These are phyloP conservation scores for Pollimyrus isidori DNA, from an alignment of 2,113 vertebrate species.

Conservation along the genomic window DNA sequence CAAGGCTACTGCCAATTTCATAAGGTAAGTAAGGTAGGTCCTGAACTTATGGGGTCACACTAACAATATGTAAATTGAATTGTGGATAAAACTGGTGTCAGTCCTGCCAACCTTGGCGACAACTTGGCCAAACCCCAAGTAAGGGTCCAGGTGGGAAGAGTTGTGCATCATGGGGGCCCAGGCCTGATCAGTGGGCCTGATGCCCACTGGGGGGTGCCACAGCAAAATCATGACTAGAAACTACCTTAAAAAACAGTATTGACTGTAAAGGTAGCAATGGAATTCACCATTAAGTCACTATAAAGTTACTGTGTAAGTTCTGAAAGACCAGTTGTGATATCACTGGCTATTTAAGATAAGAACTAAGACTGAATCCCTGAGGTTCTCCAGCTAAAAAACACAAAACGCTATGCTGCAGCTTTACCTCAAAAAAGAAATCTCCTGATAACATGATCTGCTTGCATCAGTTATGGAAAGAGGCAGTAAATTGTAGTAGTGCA, in stretches of 20 bases:
- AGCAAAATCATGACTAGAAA: neutral
- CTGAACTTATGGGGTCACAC: neutral
- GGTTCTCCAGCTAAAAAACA: neutral
- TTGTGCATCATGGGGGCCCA: neutral
- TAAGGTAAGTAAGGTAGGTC: neutral
- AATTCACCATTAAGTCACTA: neutral
- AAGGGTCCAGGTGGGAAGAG: neutral
- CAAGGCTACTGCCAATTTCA: neutral
- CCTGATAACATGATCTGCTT: neutral
- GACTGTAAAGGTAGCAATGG: neutral
- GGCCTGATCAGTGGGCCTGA: neutral
- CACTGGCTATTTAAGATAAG: neutral
- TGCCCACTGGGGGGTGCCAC: neutral
- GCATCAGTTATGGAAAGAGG: neutral
- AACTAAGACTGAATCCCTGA: neutral
- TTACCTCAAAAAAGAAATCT: neutral
- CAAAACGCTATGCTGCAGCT: neutral
- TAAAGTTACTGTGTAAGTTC: neutral
- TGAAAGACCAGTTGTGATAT: neutral
- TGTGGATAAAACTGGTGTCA: neutral
- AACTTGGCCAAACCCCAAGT: neutral
- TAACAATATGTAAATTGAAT: neutral
- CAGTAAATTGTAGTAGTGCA: neutral
- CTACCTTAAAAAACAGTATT: neutral
- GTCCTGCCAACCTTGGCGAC: neutral